Evolutionary conservation across 2,888 invertebrate species (phyloP), one percentile per base, ranked within the genome.

Genomic region (Neoitamus cyanurus): DNA sequence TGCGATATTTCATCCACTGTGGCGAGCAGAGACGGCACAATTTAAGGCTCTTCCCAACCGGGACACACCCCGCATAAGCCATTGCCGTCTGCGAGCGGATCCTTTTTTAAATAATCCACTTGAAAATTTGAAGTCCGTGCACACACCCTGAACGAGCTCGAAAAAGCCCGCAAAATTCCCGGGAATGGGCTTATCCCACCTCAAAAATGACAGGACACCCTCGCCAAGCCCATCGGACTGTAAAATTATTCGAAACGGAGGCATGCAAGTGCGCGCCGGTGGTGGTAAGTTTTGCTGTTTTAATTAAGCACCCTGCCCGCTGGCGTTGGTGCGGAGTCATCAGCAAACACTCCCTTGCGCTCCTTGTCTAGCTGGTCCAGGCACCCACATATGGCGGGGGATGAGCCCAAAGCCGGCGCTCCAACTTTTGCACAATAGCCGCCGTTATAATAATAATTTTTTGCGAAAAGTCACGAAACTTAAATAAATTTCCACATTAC

Each of bases 371-470:
- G 30, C 30, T 31, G 75, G 75, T 37, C 42, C 42, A 25, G 20
- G 34, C 4, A 2, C 75, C 37, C 28, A 42, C 30, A 75, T 42
- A 75, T 75, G 28, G 28, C 9, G 3, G 6, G 11, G 42, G 28
- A 13, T 25, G 70, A 37, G 42, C 25, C 7, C 25, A 15, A 3
- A 25, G 9, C 30, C 31, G 1, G 11, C 20, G n/a, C 75, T 20
- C 20, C 13, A 42, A 34, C 36, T 75, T 75, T 75, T 75, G 28
- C 30, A 75, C 75, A 75, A 75, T 75, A 28, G 75, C 42, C 15
- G 9, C 37, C 75, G 75, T 42, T 75, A 28, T 37, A 37, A 75
- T 75, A 75, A 75, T 75, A 75, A 75, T 75, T 75, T 75, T 75
- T 37, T 36, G 37, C 75, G 20, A 37, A 75, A 37, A 75, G 42